Percentiles rank a stretch among this genome's conserved stretches.
Evolutionary conservation across 2,888 invertebrate species (phyloP).

Genomic region (Andrena fulva): DNA sequence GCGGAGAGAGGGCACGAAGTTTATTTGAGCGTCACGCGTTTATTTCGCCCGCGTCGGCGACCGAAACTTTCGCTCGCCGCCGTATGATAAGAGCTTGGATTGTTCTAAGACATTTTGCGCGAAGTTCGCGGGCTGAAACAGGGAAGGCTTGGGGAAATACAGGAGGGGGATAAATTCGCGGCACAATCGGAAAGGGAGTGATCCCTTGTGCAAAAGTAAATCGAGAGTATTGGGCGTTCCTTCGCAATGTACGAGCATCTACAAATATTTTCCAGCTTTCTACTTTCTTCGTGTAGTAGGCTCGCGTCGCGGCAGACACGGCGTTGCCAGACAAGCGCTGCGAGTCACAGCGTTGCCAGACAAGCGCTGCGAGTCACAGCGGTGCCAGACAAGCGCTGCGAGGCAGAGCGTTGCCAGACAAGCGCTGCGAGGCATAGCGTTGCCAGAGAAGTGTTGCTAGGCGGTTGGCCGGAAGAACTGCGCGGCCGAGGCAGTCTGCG

Average conservation of each 20-base stretch:
- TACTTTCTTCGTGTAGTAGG: too few species aligned
- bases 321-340: too few species aligned
- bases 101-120: constrained; percentile 43
- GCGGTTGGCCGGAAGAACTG: too few species aligned
- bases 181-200: neutral
- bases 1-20: constrained; percentile 18
- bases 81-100: constrained; percentile 62
- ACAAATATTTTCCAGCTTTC: too few species aligned
- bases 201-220: neutral
- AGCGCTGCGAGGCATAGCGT: too few species aligned
- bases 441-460: too few species aligned
- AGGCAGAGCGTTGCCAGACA: too few species aligned
- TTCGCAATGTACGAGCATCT: neutral
- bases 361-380: too few species aligned
- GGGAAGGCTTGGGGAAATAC: constrained; percentile 27
- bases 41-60: constrained; percentile 42
- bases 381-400: too few species aligned
- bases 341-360: too few species aligned
- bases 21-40: constrained; percentile 41
- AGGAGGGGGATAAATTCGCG: neutral
- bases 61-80: constrained; percentile 46
- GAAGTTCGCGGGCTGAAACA: constrained; percentile 20
- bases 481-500: too few species aligned
- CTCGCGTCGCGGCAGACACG: too few species aligned
- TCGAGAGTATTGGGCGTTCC: neutral